Base-by-base conservation (phyloP, 2,888 invertebrate genomes). In the Beris morrisii region DNA sequence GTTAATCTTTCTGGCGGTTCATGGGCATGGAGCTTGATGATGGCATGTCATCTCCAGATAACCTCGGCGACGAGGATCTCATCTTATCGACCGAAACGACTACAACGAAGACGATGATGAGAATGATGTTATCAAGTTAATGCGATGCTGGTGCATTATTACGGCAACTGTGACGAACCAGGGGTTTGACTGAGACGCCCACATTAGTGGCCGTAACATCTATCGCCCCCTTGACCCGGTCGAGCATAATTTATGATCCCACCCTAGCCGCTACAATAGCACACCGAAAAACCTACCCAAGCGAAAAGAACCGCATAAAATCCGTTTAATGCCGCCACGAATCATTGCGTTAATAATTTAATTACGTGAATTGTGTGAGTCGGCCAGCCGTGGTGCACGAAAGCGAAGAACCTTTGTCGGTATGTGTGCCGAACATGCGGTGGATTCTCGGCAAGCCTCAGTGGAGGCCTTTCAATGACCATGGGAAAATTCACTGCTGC, bases 271-370 rank as follows among this genome's bases (percentile, higher is more conserved):
- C 22, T 22, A 22, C 22, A 22, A 22, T 38, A 43, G n/a, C 55
- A 11, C 55, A n/a, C 32, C 38, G 55, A 56, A 32, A 56, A 7
- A 30, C 13, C 38, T 6, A 56, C 38, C 43, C 28, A 56, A 56
- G 55, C 55, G 55, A 58, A 58, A 30, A 58, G 46, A 58, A 58
- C 59, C 67, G 57, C 65, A 55, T 59, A 65, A 67, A 67, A 67
- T 67, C 65, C 44, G 59, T 58, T 64, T 67, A 67, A 67, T 65
- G 55, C 65, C 67, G 54, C 59, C 54, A 59, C 64, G 65, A 67
- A 67, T 67, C 64, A 67, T 67, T 67, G 65, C 65, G 59, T 67
- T 65, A 65, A 67, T 65, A 67, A 67, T 67, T 67, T 67, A 67
- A 67, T 67, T 67, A 57, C 48, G 53, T 57, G 43, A 15, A 22